Conservation (phyloP, 2,113 vertebrate species). For the Erinaceus europaeus region DNA sequence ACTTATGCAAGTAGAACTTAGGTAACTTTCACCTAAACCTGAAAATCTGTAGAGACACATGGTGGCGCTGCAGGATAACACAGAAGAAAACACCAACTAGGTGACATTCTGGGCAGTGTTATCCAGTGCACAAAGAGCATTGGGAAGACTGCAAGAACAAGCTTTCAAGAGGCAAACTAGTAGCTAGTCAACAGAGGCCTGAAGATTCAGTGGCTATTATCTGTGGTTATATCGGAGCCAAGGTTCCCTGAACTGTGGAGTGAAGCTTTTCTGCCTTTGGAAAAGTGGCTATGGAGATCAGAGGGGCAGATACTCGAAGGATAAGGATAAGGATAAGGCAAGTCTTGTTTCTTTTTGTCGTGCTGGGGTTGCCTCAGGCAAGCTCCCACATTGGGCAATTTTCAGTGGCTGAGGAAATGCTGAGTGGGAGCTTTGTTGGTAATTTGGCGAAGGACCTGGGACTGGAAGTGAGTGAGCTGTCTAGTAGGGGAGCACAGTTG, state of each 20-base stretch:
- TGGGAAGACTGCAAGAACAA: not conserved
- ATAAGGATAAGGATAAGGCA: slow-evolving; percentile 77
- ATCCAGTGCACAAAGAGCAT: not conserved
- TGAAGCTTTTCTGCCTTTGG: not conserved
- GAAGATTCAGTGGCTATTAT: slow-evolving; percentile 64
- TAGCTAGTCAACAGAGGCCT: not conserved
- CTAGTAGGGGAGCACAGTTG: slow-evolving; percentile 79
- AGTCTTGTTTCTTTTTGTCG: slow-evolving; percentile 78
- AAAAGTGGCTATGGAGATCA: slow-evolving; percentile 39
- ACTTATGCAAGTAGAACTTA: not conserved
- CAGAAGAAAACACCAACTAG: not conserved
- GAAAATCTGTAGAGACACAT: slow-evolving; percentile 47
- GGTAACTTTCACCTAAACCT: slow-evolving; percentile 22
- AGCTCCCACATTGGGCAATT: slow-evolving; percentile 79
- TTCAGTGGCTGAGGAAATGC: slow-evolving; percentile 86
- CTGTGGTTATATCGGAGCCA: not conserved
- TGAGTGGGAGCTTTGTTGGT: slow-evolving; percentile 81
- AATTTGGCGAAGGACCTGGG: slow-evolving; percentile 85
- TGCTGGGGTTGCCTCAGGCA: slow-evolving; percentile 55
- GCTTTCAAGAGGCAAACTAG: not conserved
- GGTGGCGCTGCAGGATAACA: slow-evolving; percentile 74
- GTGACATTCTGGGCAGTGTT: not conserved
- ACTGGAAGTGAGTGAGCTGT: slow-evolving; percentile 80
- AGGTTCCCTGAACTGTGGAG: not conserved
- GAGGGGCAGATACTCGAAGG: not conserved